Conservation (phyloP, 2,888 invertebrate species). For the Drosophila conformis region DNA sequence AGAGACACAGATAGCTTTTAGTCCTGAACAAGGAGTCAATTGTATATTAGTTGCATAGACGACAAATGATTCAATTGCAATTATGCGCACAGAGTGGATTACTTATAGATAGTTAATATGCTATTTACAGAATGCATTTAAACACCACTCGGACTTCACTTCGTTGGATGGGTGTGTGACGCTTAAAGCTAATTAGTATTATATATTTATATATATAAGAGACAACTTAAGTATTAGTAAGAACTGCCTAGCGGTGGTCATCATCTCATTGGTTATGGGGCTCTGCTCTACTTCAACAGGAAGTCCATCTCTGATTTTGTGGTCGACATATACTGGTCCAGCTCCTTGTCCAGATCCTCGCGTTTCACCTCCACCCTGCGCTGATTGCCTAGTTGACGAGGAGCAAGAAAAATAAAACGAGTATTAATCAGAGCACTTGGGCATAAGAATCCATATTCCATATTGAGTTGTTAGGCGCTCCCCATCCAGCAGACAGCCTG, state of each 20-base stretch:
- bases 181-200: constrained; percentile 56
- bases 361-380: constrained; percentile 83
- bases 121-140: constrained; percentile 47
- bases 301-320: constrained; percentile 85
- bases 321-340: constrained; percentile 90
- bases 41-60: constrained; percentile 51
- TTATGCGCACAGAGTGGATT: constrained; percentile 35
- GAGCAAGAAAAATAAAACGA: constrained; percentile 7
- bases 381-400: constrained; percentile 63
- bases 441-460: constrained; percentile 10
- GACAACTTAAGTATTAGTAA: constrained; percentile 48
- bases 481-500: constrained; percentile 45
- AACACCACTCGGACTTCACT: constrained; percentile 11
- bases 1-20: background rate
- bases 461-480: constrained; percentile 26
- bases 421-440: constrained; percentile 12
- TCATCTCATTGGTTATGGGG: constrained; percentile 30
- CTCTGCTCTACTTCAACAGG: constrained; percentile 67
- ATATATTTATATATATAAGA: constrained; percentile 16
- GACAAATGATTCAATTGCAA: constrained; percentile 39
- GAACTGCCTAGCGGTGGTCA: constrained; percentile 65
- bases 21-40: constrained; percentile 48
- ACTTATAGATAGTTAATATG: constrained; percentile 32
- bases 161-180: constrained; percentile 3
- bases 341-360: constrained; percentile 89